Base-by-base conservation (phyloP, 2,888 invertebrate genomes). In the Nymphalis urticae region DNA sequence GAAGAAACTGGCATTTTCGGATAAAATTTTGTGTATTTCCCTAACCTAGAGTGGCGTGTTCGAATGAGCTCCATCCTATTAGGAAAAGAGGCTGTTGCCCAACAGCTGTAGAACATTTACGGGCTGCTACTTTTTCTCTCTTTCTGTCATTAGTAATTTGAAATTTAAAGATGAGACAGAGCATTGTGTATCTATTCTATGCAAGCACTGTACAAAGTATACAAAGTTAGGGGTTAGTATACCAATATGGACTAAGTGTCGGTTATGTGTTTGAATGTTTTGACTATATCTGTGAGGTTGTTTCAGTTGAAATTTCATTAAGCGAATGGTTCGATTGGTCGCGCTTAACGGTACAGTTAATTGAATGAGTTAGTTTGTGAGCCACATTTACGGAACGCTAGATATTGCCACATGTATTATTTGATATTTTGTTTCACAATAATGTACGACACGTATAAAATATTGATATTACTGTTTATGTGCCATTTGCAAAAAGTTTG, bases 321-420 rank as follows among this genome's bases (percentile, higher is more conserved):
- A 77, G 76, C 74, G 79, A 85, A 85, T 85, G 80, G 82, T 79
- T 82, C 78, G 79, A 84, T 83, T 76, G 81, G 78, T 79, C 75
- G 79, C 36, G 77, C 77, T 73, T 78, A 75, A 77, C 77, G 76
- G 77, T 76, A 77, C 75, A 78, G 80, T 84, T 85, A 87, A 88
- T 87, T 86, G 82, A 84, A 82, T 85, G 80, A 82, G 79, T 79
- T 83, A 82, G 85, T 87, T 84, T 84, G 82, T 82, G 79, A 76
- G 77, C 79, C 78, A 77, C 77, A 81, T 81, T 82, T 77, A 80
- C 82, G 63, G 60, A 66, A 65, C 62, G 47, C 16, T 24, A 53
- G 64, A 62, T 62, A 62, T 65, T 65, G 62, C 64, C 51, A 63
- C 27, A 54, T 24, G 16, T 24, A 13, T 56, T 56, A n/a, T 17